Base-by-base conservation (phyloP, 2,113 vertebrate genomes). In the Sarotherodon lohbergeri region DNA sequence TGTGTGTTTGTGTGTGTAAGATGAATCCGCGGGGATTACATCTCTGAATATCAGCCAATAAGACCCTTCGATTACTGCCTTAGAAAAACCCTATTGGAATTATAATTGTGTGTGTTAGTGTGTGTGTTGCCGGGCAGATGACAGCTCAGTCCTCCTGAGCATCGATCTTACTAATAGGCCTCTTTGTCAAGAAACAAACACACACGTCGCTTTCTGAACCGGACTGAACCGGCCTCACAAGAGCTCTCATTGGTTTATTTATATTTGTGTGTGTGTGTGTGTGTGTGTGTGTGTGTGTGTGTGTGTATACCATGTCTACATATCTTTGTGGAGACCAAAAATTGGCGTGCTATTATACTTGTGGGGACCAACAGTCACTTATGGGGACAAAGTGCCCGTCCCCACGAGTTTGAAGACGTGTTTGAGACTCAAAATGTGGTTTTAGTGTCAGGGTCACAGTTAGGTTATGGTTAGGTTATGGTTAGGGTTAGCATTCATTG, bases 81-180 rank as follows among this genome's bases (percentile, higher is more conserved):
- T 3, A 86, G 66, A 82, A 79, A 83, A 86, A 86, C 88, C 41
- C 19, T 86, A 81, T 76, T 90, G 73, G 73, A 50, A n/a, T 82
- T 81, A 32, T 81, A 76, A 73, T 29, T 78, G 48, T 81, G 57
- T 79, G 81, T 88, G 73, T 78, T 81, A 63, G 48, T 79, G 86
- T 79, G 55, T 39, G 46, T 57, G 56, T 80, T 84, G 81, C 66
- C 82, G 82, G 79, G 27, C 43, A 17, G 81, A 73, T n/a, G 39
- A 43, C 39, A 27, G 39, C 12, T 52, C 14, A 50, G 48, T 19
- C 16, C 16, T 68, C 81, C 76, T 7, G 85, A 46, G 46, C 55
- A 83, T 90, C 9, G 76, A 87, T 89, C 57, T 90, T 6, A 27
- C 50, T 83, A 83, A 89, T 13, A 80, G 59, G 68, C 59, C 22